A percentile compares a stretch with the other conserved stretches of the same genome.
phyloP scores from a whole-genome alignment of 53 echinoderm and acorn worm species.

The Antedon mediterranea region DNA sequence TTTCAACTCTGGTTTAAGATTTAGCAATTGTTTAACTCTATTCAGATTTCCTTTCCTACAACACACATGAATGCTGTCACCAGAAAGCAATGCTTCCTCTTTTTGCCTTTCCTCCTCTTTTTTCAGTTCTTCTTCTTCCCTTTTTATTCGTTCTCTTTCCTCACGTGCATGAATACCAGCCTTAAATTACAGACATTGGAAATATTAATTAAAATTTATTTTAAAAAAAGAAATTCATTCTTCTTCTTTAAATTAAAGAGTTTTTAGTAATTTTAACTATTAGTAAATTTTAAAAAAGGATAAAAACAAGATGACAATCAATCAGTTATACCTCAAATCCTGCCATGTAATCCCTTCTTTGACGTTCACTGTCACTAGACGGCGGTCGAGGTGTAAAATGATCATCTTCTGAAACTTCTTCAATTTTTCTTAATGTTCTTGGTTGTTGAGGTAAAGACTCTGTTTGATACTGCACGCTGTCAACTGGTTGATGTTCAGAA shows the following conservation, averaged over 20 bases:
- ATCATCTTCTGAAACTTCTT: background rate
- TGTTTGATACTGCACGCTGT: background rate
- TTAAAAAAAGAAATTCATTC: too few species aligned
- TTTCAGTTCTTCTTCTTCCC: constrained; percentile 24
- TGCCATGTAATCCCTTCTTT: constrained; percentile 27
- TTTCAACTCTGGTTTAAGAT: constrained; percentile 44
- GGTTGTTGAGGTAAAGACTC: background rate
- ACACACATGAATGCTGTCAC: constrained; percentile 78
- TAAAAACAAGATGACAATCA: background rate
- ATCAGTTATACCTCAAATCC: constrained; percentile 72
- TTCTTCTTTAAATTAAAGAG: too few species aligned
- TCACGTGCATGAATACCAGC: constrained; percentile 58
- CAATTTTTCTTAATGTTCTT: background rate
- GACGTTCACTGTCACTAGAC: constrained; percentile 13
- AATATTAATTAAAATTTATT: too few species aligned
- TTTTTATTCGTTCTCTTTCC: constrained; percentile 19
- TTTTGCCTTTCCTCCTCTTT: constrained; percentile 45
- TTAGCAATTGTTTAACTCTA: constrained; percentile 40
- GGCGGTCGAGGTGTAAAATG: background rate
- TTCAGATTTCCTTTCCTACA: constrained; percentile 65
- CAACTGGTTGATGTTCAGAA: background rate
- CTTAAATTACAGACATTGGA: too few species aligned
- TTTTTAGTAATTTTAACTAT: background rate
- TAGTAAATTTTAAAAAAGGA: background rate
- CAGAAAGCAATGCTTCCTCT: constrained; percentile 40